These are phyloP conservation scores for Plagodis pulveraria DNA, from an alignment of 2,888 invertebrate genomes.

Conservation along the genomic window DNA sequence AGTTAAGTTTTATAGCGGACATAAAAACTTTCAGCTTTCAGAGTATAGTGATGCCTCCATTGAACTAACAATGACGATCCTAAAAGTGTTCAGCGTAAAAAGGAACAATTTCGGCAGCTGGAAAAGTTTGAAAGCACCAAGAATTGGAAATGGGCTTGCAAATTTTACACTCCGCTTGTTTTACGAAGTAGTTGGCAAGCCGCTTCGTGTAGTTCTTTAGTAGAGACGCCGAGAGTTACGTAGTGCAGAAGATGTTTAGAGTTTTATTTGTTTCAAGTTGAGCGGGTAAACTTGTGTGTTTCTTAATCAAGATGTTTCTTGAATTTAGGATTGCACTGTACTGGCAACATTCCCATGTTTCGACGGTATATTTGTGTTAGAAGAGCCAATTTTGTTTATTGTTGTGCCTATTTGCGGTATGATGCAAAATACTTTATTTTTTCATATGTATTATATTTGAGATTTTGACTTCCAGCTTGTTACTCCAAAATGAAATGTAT, in stretches of 20 bases:
- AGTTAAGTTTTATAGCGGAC: slow-evolving; percentile 12
- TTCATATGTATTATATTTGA: too few relatives aligned
- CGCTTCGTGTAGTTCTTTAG: slow-evolving; percentile 32
- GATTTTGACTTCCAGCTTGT: too few relatives aligned
- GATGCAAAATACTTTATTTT: too few relatives aligned
- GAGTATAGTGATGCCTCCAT: slow-evolving; percentile 2
- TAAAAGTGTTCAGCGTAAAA: slow-evolving; percentile 10
- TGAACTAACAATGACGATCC: slow-evolving; percentile 5
- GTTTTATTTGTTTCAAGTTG: slow-evolving; percentile 22
- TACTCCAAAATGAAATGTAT: too few relatives aligned
- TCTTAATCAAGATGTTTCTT: slow-evolving; percentile 16
- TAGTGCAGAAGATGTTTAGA: slow-evolving; percentile 16
- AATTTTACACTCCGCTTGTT: slow-evolving; percentile 37
- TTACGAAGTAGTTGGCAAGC: slow-evolving; percentile 36
- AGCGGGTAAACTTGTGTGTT: slow-evolving; percentile 17
- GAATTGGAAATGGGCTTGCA: slow-evolving; percentile 34
- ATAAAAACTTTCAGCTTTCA: slow-evolving; percentile 9
- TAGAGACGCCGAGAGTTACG: slow-evolving; percentile 17
- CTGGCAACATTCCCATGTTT: slow-evolving; percentile 10
- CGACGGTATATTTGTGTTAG: too few relatives aligned
- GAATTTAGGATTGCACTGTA: background rate
- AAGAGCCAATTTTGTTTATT: too few relatives aligned
- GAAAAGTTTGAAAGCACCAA: slow-evolving; percentile 28
- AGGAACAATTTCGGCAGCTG: slow-evolving; percentile 29
- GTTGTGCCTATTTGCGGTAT: too few relatives aligned